Evolutionary conservation across 2,888 invertebrate genomes (phyloP).

Genomic region (Luperina testacea): DNA sequence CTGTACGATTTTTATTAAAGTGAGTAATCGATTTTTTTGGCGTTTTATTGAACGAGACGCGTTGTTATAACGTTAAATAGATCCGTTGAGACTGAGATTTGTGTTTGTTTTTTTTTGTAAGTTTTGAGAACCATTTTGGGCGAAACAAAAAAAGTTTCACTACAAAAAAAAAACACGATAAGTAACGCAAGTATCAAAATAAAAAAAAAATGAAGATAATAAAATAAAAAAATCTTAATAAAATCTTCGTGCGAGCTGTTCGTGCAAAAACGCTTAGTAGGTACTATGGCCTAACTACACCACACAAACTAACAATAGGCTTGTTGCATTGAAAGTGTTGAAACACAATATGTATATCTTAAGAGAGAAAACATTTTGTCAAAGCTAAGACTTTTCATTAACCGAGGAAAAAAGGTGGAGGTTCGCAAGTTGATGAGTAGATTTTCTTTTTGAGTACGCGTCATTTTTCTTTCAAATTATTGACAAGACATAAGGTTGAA

Average conservation of each 20-base stretch:
- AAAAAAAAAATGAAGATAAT: not conserved
- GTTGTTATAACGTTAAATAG: constrained; percentile 69
- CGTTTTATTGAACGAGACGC: constrained; percentile 74
- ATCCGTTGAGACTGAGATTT: constrained; percentile 42
- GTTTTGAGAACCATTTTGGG: not conserved
- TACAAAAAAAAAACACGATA: not conserved
- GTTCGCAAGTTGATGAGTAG: no score
- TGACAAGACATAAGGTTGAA: not conserved
- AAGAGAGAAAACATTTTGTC: no score
- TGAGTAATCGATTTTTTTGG: constrained; percentile 80
- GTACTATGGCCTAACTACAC: not conserved
- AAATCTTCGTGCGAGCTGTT: no score
- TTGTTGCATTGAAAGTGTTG: not conserved
- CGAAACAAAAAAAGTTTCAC: not conserved
- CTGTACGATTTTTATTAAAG: constrained; percentile 82
- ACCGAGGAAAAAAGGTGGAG: no score
- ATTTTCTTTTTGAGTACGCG: no score
- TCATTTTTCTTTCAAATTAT: not conserved
- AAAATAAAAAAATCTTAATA: not conserved
- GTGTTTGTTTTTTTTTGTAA: constrained; percentile 3
- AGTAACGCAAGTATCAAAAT: not conserved
- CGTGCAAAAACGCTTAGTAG: not conserved
- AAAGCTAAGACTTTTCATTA: no score
- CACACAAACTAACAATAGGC: not conserved
- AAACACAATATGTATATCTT: not conserved